Evolutionary conservation across 2,888 invertebrate genomes (phyloP).

Genomic region (Mesorhabditis sp.): DNA sequence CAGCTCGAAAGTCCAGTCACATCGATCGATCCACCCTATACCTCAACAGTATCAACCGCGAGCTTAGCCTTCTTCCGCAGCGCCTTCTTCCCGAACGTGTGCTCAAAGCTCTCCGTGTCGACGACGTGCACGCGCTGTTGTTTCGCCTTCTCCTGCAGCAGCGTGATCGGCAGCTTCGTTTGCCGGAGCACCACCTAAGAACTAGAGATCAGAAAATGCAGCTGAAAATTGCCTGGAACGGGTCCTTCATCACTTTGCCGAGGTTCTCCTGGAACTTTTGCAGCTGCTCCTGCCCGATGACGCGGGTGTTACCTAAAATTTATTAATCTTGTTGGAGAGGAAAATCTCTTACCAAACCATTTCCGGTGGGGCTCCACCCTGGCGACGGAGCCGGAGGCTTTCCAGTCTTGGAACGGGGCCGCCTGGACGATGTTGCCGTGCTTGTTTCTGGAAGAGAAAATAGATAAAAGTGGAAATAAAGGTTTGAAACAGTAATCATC

Average conservation of each 20-base stretch:
- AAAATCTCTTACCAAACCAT: conserved; percentile 78
- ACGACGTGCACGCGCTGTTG: conserved; percentile 86
- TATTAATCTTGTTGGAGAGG: conserved; percentile 4
- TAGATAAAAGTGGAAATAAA: no score
- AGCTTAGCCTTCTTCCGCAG: conserved; percentile 82
- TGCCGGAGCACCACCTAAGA: conserved; percentile 80
- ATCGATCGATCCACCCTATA: conserved; percentile 55
- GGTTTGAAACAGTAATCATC: no score
- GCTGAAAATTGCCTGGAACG: conserved; percentile 73
- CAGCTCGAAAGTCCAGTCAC: no score
- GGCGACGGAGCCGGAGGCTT: conserved; percentile 82
- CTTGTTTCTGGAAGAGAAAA: conserved; percentile 66
- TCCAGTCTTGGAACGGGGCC: conserved; percentile 88
- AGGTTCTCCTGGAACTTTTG: conserved; percentile 79
- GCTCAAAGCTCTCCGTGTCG: conserved; percentile 88
- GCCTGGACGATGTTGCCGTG: conserved; percentile 82
- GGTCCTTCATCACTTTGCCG: conserved; percentile 87
- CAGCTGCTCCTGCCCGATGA: conserved; percentile 77
- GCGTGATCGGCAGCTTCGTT: conserved; percentile 85
- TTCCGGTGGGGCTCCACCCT: conserved; percentile 93
- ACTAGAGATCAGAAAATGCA: neutral
- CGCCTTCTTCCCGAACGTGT: conserved; percentile 90
- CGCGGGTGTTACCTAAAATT: conserved; percentile 75
- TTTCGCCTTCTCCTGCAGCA: conserved; percentile 80
- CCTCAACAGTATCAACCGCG: conserved; percentile 71